Evolutionary conservation across 2,888 invertebrate genomes (phyloP), one percentile per base, ranked within the genome.

Genomic region (Nomada fucata): DNA sequence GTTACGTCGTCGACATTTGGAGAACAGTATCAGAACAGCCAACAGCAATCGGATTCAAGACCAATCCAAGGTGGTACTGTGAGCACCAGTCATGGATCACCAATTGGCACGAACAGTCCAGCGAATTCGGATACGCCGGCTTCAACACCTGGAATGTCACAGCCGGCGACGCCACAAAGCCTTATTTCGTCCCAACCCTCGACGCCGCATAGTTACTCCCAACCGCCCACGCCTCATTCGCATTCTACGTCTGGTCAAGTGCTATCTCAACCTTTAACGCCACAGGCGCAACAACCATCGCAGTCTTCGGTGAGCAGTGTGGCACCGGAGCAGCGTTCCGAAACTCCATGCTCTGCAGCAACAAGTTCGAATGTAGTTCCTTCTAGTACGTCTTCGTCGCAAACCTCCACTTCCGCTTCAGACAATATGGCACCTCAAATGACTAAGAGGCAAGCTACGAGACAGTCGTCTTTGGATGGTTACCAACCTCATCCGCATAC

Each of bases 31-130:
- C 92, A 93, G 55, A 94, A 94, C 64, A 93, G 94, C 75, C 89
- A 89, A 60, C 94, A 92, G 91, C 94, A 95, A 36, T 94, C 95
- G 11, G 97, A 96, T 88, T 95, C 95, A 44, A 95, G 96, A 88
- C 97, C 97, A 0, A 97, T 97, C 79, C 97, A 97, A 92, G 97
- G 97, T 7, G 97, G 97, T 0, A 96, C 97, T 0, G 97, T 97
- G 13, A 97, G 97, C 87, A 97, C 97, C 0, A 97, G 97, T 92
- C 96, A 97, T 89, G 97, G 97, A 55, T 96, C 97, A 64, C 96
- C 97, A 0, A 94, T 95, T 3, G 96, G 88, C 86, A 94, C 94
- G 11, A 94, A 94, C 64, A 95, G 95, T 89, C 95, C 95, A 4
- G 95, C 94, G 0, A 95, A 95, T 91, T 94, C 95, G 1, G 95